A percentile compares a stretch with the other conserved stretches of the same genome.
Evolutionary conservation across 2,888 invertebrate genomes (phyloP).

Genomic region (Vesta saturnalis): DNA sequence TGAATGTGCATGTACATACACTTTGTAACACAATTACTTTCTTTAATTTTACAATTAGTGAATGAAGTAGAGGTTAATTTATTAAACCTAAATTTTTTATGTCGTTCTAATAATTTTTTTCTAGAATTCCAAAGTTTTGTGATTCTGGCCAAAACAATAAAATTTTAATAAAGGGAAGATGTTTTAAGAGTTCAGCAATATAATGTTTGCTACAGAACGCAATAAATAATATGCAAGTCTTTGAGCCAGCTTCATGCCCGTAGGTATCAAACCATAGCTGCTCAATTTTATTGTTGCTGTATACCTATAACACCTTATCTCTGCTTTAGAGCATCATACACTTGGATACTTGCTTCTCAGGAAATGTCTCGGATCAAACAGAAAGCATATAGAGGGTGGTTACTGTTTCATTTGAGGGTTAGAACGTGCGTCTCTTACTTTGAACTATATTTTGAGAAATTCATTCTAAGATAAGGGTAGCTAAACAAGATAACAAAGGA

Average conservation of each 20-base stretch:
- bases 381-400: slow-evolving; percentile 64
- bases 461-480: slow-evolving; percentile 54
- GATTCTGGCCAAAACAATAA: slow-evolving; percentile 11
- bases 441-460: slow-evolving; percentile 17
- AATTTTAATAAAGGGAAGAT: slow-evolving; percentile 23
- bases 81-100: too few relatives aligned
- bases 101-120: background rate
- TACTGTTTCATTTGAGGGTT: slow-evolving; percentile 54
- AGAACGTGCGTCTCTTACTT: slow-evolving; percentile 48
- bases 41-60: too few relatives aligned
- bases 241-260: slow-evolving; percentile 61
- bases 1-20: too few relatives aligned
- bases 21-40: too few relatives aligned
- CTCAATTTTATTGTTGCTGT: slow-evolving; percentile 41
- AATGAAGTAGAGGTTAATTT: too few relatives aligned
- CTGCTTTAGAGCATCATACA: slow-evolving; percentile 38
- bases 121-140: background rate
- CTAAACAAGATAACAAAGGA: slow-evolving; percentile 62
- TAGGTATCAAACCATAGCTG: slow-evolving; percentile 58
- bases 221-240: slow-evolving; percentile 65
- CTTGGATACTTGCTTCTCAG: slow-evolving; percentile 55
- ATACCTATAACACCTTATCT: slow-evolving; percentile 17
- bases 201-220: slow-evolving; percentile 62
- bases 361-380: slow-evolving; percentile 63
- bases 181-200: slow-evolving; percentile 40